Evolutionary conservation across 2,888 invertebrate genomes (phyloP).

Genomic region (Cenopis cana): DNA sequence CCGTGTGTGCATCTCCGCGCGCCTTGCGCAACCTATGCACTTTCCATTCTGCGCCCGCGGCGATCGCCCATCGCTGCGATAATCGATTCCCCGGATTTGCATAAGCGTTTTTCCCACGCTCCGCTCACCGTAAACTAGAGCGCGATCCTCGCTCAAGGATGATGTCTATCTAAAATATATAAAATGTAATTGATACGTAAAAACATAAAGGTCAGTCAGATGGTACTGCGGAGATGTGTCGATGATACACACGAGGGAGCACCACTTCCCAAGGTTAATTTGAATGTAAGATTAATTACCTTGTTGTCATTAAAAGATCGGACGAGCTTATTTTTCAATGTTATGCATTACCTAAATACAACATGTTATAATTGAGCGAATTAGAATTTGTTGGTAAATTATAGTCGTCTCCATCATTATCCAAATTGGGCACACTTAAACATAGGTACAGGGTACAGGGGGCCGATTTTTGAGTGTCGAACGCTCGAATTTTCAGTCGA

Average conservation of each 20-base stretch:
- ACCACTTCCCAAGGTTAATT: constrained; percentile 25
- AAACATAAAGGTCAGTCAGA: constrained; percentile 36
- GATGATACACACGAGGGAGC: constrained; percentile 15
- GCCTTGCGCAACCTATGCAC: constrained; percentile 74
- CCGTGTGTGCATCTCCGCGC: constrained; percentile 49
- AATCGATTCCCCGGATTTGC: constrained; percentile 80
- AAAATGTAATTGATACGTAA: constrained; percentile 39
- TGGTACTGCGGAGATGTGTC: constrained; percentile 22
- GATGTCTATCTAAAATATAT: constrained; percentile 45
- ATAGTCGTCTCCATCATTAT: not conserved
- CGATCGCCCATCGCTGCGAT: constrained; percentile 65
- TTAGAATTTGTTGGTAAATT: not conserved
- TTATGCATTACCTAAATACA: not conserved
- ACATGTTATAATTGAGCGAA: not conserved
- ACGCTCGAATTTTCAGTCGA: too few species aligned
- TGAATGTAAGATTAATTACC: constrained; percentile 29
- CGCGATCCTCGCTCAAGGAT: constrained; percentile 75
- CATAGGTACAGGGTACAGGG: too few species aligned
- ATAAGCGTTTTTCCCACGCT: constrained; percentile 80
- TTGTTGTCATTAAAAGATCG: constrained; percentile 31
- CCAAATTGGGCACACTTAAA: not conserved
- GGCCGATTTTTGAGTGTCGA: too few species aligned
- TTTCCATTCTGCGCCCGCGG: constrained; percentile 69
- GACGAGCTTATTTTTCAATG: constrained; percentile 4
- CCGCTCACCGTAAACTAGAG: constrained; percentile 73